Evolutionary conservation across 2,888 invertebrate genomes (phyloP).

Genomic region (Stenodema calcarata): DNA sequence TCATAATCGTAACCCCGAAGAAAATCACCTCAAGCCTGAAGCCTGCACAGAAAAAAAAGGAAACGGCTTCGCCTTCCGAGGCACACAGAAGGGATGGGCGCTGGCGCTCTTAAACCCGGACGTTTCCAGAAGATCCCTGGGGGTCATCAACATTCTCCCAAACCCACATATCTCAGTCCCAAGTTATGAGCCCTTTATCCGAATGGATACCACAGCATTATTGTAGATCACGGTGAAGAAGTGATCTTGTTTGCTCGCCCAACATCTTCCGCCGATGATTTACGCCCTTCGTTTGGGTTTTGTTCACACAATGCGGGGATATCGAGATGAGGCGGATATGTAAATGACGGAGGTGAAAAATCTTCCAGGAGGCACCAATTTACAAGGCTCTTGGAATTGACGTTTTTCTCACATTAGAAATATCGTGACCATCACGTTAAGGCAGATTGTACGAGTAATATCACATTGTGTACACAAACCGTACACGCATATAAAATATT

Average conservation of each 20-base stretch:
- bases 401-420: background rate
- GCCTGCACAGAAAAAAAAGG: background rate
- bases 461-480: no score
- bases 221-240: constrained; percentile 25
- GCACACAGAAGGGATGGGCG: constrained; percentile 20
- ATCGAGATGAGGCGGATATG: constrained; percentile 30
- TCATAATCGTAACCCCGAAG: background rate
- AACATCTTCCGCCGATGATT: constrained; percentile 1
- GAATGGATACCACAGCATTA: background rate
- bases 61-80: background rate
- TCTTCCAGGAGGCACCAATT: background rate
- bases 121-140: constrained; percentile 26
- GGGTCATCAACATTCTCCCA: constrained; percentile 37
- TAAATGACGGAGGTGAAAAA: background rate
- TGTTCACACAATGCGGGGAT: constrained; percentile 19
- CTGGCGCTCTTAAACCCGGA: constrained; percentile 7
- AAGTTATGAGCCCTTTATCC: constrained; percentile 19
- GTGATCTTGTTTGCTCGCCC: constrained; percentile 34
- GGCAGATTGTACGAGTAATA: no score
- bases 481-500: no score
- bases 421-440: no score
- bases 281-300: background rate
- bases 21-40: background rate
- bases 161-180: constrained; percentile 23
- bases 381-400: background rate